Base-by-base conservation (phyloP, 2,797 vertebrate species). In the Sphenodon punctatus region DNA sequence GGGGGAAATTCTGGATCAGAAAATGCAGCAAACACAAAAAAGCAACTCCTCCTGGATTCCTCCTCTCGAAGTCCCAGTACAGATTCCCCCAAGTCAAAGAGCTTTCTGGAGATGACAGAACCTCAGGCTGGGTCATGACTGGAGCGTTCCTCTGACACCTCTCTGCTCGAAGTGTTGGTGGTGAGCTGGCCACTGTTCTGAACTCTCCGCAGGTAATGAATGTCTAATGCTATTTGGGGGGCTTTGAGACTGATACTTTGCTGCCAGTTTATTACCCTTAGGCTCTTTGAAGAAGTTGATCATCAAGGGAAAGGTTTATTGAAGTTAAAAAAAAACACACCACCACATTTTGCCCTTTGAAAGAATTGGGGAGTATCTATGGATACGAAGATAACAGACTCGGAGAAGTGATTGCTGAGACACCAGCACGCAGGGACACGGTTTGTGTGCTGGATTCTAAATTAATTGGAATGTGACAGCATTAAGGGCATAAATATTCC, bases 331-430 rank as follows among this genome's bases (percentile, higher is more conserved):
- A 66, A 30, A 39, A 41, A 39, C 7, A 20, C 9, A 38, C 10
- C 20, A 70, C 42, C 11, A 0, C 2, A 0, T 3, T 27, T 22
- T 49, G 20, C 2, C 7, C 2, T 8, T 2, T 19, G 36, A 58
- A 20, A 34, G 32, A 9, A 73, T 38, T 36, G 55, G 63, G 43
- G 27, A 87, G 75, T 69, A 85, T 30, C 81, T 85, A 71, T 48
- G 81, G 88, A 71, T 82, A 82, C 75, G 0, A 36, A 64, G 59
- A 82, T 51, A 27, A 66, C 83, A 67, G 71, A 67, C 66, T 59
- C 19, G 82, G 83, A 51, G 22, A 77, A n/a, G n/a, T n/a, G n/a
- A n/a, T n/a, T n/a, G n/a, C n/a, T n/a, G n/a, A n/a, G 43, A 3
- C 60, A 68, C 49, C 36, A 53, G 49, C 51, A 82, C 82, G 59